Evolutionary conservation across 2,888 invertebrate species (phyloP).

Genomic region (Epinotia bilunana): DNA sequence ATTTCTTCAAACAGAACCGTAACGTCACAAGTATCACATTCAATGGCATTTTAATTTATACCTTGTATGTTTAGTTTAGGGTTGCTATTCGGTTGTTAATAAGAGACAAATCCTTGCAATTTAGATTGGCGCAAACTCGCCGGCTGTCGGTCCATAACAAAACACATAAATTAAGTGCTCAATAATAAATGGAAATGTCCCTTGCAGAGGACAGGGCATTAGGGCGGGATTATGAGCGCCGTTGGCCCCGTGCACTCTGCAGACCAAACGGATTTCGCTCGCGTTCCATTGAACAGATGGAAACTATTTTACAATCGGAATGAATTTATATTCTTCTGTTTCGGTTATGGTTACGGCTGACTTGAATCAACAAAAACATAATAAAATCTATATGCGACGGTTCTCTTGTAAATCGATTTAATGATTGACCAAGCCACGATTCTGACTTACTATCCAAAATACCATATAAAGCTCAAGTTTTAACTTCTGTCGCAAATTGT

Average conservation of each 20-base stretch:
- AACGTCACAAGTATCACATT: slow-evolving; percentile 50
- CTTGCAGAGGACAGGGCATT: slow-evolving; percentile 84
- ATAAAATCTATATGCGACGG: neutral
- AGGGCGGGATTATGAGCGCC: slow-evolving; percentile 83
- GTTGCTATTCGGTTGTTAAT: slow-evolving; percentile 49
- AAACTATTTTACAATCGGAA: slow-evolving; percentile 39
- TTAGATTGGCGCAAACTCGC: slow-evolving; percentile 58
- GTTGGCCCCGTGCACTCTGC: slow-evolving; percentile 65
- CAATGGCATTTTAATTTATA: slow-evolving; percentile 46
- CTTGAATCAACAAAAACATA: neutral
- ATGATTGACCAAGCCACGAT: neutral
- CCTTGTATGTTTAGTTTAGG: slow-evolving; percentile 44
- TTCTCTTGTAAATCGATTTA: neutral
- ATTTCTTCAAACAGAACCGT: slow-evolving; percentile 55
- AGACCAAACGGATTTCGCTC: slow-evolving; percentile 32
- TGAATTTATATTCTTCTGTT: slow-evolving; percentile 9
- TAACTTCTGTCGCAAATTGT: neutral
- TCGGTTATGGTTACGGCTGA: slow-evolving; percentile 1
- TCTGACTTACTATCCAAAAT: neutral
- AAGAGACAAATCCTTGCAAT: slow-evolving; percentile 51
- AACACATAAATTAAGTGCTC: slow-evolving; percentile 86
- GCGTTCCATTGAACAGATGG: slow-evolving; percentile 34
- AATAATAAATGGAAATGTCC: slow-evolving; percentile 86
- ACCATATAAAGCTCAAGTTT: neutral
- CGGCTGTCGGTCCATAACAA: slow-evolving; percentile 84